phyloP scores from a whole-genome alignment of 2,888 invertebrate genomes.

The Diarsia mendica region DNA sequence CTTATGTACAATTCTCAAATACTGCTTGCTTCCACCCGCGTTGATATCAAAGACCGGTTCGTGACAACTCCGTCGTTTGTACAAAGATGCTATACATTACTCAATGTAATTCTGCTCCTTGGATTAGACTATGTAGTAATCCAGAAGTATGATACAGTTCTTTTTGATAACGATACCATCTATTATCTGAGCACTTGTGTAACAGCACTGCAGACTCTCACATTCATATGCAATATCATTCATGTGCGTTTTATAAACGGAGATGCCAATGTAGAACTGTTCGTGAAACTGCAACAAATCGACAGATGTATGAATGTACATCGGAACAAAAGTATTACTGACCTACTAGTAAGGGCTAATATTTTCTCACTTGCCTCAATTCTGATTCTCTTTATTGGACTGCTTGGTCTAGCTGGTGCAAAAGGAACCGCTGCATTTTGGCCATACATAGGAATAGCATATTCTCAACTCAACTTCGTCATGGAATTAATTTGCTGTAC shows the following conservation, averaged over 20 bases:
- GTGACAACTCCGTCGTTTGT: constrained; percentile 72
- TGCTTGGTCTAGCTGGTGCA: constrained; percentile 46
- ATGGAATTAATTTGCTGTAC: constrained; percentile 74
- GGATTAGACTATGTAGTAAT: constrained; percentile 48
- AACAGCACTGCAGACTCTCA: constrained; percentile 59
- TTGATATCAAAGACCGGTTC: constrained; percentile 73
- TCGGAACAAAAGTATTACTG: constrained; percentile 67
- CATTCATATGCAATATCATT: constrained; percentile 68
- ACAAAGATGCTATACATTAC: constrained; percentile 75
- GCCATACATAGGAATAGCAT: constrained; percentile 56
- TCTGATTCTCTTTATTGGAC: constrained; percentile 38
- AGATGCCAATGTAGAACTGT: constrained; percentile 72
- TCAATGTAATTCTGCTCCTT: constrained; percentile 60
- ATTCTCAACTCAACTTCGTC: constrained; percentile 67
- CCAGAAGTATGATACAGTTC: constrained; percentile 40
- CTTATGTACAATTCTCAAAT: constrained; percentile 71
- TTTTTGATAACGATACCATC: constrained; percentile 51
- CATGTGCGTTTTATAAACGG: constrained; percentile 77
- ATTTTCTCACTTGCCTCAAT: constrained; percentile 55
- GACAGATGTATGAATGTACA: constrained; percentile 77
- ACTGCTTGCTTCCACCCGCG: constrained; percentile 74
- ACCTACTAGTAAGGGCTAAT: constrained; percentile 63
- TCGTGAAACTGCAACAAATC: constrained; percentile 77
- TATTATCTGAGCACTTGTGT: constrained; percentile 57
- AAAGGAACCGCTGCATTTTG: constrained; percentile 47